Evolutionary conservation across 2,888 invertebrate genomes (phyloP), one percentile per base, ranked within the genome.

Genomic region (Chaetogeoica ovagalla): DNA sequence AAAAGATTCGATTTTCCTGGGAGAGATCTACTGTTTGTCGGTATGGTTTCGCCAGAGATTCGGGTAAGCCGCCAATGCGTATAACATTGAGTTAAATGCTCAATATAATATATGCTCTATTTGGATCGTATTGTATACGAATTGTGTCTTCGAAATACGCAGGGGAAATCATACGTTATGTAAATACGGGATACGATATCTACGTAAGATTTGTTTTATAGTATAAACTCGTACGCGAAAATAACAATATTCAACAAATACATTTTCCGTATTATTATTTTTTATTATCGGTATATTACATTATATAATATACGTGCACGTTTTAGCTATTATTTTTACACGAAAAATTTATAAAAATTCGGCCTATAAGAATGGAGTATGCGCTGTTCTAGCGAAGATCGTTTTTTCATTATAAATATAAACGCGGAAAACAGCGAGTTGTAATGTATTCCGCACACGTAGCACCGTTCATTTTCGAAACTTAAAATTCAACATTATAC

Each of bases 131-230:
- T 48, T 60, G 43, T 23, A 48, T 30, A 43, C 3, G 60, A 48
- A 23, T 52, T 52, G n/a, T 73, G 52, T 63, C 15, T 73, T 37
- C 15, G 52, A 9, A 73, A 73, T 52, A 9, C 73, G 2, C 73
- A 48, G 19, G 73, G 63, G 73, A 73, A 73, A 73, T 73, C 52
- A 63, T 13, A 23, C 13, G 48, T 48, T 43, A 7, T n/a, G n/a
- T n/a, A 43, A 43, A 43, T 4, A n/a, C 6, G 43, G 39, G 3
- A 13, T 48, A 3, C 48, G 48, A 11, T 59, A 59, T 71, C 19
- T 15, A 3, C 70, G 37, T 71, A 59, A 59, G 21, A 6, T 23
- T 68, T 43, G 0, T 11, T 15, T 11, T 48, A 48, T 48, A 48
- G 48, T 48, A 11, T 48, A 11, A 48, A 13, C 11, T 48, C 13